These are phyloP conservation scores for Chlorodrepanis virens DNA, from an alignment of 2,113 vertebrate genomes.

Conservation along the genomic window DNA sequence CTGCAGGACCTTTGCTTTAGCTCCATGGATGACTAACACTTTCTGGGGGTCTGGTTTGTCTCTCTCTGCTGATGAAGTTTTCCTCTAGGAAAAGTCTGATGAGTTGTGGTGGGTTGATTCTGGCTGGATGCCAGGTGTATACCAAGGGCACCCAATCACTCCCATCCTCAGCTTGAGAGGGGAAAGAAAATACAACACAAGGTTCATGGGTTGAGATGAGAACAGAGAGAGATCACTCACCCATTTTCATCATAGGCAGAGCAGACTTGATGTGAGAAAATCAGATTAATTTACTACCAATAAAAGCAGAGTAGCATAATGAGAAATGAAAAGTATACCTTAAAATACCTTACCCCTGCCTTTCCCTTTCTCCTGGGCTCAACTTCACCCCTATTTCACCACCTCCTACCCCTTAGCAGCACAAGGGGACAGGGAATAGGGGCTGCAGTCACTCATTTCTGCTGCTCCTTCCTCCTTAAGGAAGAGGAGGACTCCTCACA, in stretches of 20 bases:
- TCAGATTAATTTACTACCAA: not conserved
- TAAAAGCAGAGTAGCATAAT: not conserved
- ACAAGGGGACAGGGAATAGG: not conserved
- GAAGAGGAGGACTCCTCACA: not conserved
- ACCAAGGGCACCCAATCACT: not conserved
- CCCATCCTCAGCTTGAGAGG: not conserved
- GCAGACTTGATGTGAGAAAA: not conserved
- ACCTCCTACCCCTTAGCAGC: not conserved
- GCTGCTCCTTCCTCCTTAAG: not conserved
- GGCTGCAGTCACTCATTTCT: accelerated
- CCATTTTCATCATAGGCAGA: not conserved
- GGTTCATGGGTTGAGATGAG: not conserved
- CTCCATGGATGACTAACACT: not conserved
- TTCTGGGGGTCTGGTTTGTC: not conserved
- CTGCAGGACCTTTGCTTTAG: not conserved
- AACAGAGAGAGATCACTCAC: not conserved
- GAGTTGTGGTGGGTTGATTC: not conserved
- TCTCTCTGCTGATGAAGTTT: not conserved
- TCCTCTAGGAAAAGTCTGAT: not conserved
- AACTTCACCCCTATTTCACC: not conserved
- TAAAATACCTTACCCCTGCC: not conserved
- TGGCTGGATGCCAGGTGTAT: not conserved
- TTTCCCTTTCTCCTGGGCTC: not conserved
- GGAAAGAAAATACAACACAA: not conserved
- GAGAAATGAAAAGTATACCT: not conserved